phyloP scores from a whole-genome alignment of 2,113 vertebrate genomes.

The Patagioenas fasciata region DNA sequence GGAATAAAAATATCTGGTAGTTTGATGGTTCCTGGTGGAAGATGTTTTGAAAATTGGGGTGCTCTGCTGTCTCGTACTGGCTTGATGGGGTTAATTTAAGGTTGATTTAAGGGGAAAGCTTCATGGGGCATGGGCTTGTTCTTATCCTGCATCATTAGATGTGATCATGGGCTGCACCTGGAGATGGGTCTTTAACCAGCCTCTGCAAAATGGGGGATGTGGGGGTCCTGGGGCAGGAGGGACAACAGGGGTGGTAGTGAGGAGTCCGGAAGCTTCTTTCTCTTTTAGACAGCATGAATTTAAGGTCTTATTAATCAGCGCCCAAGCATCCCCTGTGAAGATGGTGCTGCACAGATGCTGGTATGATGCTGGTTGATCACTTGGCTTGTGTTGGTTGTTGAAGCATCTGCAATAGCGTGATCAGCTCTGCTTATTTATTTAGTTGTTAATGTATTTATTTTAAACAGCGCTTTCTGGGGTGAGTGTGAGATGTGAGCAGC shows the following conservation, averaged over 20 bases:
- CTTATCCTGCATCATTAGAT: background rate
- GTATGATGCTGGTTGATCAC: fast-evolving
- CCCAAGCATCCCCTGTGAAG: background rate
- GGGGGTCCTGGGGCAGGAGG: background rate
- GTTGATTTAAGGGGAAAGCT: background rate
- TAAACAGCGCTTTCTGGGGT: background rate
- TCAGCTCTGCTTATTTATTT: background rate
- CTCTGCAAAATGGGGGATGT: constrained; percentile 14
- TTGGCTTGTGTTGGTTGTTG: background rate
- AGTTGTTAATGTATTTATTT: background rate
- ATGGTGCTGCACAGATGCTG: background rate
- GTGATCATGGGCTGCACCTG: too few relatives aligned
- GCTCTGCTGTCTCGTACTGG: fast-evolving
- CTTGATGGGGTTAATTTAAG: background rate
- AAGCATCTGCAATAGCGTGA: background rate
- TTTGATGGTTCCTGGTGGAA: background rate
- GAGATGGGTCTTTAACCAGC: background rate
- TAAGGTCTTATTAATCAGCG: background rate
- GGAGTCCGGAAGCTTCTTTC: background rate
- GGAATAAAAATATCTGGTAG: background rate
- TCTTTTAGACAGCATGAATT: background rate
- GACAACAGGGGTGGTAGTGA: background rate
- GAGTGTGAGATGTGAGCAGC: background rate
- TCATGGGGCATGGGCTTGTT: fast-evolving
- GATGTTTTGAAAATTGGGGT: background rate